Conservation (phyloP, 2,888 invertebrate genomes). For the Cosmopolites sordidus region DNA sequence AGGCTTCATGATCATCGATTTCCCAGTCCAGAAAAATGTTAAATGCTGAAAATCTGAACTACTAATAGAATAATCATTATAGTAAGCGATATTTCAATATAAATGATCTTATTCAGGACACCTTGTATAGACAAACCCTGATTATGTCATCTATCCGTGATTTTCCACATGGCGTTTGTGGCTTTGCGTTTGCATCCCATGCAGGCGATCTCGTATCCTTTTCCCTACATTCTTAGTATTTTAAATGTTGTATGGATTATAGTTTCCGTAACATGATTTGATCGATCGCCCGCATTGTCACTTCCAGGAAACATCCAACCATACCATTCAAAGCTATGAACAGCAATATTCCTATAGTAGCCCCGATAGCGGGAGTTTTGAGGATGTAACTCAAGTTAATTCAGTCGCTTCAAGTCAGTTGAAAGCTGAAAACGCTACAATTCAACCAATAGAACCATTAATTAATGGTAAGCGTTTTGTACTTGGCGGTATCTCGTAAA, state of each 20-base stretch:
- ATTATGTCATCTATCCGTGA: not conserved
- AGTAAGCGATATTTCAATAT: no score
- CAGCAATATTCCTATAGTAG: slow-evolving; percentile 43
- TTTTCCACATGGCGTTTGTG: not conserved
- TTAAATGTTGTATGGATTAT: not conserved
- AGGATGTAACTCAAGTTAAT: slow-evolving; percentile 42
- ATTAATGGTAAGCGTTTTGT: slow-evolving; percentile 43
- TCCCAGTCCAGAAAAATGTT: no score
- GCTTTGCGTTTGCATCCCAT: not conserved
- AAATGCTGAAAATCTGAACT: no score
- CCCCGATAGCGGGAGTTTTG: slow-evolving; percentile 43
- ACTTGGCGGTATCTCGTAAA: slow-evolving; percentile 9
- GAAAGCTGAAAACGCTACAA: slow-evolving; percentile 39
- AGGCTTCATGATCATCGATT: no score
- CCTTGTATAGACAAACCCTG: no score
- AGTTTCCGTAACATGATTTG: not conserved
- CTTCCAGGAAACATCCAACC: slow-evolving; percentile 51
- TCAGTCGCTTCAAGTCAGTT: slow-evolving; percentile 36
- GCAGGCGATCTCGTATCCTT: not conserved
- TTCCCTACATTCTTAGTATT: not conserved
- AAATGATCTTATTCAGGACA: no score
- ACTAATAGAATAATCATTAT: no score
- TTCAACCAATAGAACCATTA: slow-evolving; percentile 34
- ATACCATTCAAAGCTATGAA: slow-evolving; percentile 47
- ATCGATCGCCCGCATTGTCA: slow-evolving; percentile 19